Conservation (phyloP, 2,888 invertebrate species). For the Drosophila falleni region DNA sequence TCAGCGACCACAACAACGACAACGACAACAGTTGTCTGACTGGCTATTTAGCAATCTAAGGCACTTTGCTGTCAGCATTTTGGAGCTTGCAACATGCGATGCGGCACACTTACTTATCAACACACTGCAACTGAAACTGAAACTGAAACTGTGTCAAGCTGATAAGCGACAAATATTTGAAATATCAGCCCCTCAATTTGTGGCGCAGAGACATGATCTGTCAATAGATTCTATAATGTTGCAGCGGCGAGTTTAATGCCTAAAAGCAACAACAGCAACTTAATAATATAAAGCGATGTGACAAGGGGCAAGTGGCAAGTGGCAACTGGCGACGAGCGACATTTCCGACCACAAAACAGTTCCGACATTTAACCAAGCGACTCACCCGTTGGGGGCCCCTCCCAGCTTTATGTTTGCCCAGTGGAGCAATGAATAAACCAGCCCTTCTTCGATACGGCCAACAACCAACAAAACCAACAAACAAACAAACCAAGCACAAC, state of each 20-base stretch:
- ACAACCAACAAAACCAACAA: conserved; percentile 37
- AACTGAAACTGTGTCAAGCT: conserved; percentile 66
- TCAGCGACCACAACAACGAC: conserved; percentile 1
- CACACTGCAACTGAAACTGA: conserved; percentile 47
- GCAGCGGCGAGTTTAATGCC: conserved; percentile 1
- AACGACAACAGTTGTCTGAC: conserved; percentile 52
- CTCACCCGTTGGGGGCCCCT: conserved; percentile 46
- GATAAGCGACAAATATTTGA: conserved; percentile 45
- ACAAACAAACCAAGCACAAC: conserved; percentile 65
- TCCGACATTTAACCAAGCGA: conserved; percentile 58
- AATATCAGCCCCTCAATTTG: conserved; percentile 8
- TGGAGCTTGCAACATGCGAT: conserved; percentile 61
- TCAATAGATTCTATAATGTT: conserved; percentile 32
- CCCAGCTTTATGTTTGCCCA: conserved; percentile 62
- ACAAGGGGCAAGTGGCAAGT: not conserved
- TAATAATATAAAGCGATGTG: conserved; percentile 5
- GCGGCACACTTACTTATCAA: conserved; percentile 39
- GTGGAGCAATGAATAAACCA: conserved; percentile 42
- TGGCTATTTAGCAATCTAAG: conserved; percentile 63
- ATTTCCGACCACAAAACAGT: conserved; percentile 50
- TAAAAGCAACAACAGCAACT: conserved; percentile 17
- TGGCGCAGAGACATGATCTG: conserved; percentile 35
- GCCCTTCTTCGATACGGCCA: conserved; percentile 9
- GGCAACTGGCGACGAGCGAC: conserved; percentile 34
- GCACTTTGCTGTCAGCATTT: conserved; percentile 70